A percentile compares a stretch with the other conserved stretches of the same genome.
Conservation (phyloP, 2,888 invertebrate genomes). For the Tricholauxania praeusta region DNA sequence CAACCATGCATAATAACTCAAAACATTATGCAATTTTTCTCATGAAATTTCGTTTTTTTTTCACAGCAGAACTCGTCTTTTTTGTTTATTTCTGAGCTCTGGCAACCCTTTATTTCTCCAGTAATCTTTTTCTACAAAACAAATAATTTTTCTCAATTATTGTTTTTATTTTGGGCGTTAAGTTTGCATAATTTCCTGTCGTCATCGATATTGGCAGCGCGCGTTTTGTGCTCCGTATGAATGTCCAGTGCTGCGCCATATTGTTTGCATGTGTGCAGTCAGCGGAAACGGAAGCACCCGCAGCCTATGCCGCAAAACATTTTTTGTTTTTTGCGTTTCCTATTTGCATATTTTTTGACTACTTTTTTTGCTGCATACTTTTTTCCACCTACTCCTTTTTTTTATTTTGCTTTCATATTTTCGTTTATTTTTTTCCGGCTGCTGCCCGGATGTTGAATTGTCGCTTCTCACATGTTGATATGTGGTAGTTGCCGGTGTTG, state of each 20-base stretch:
- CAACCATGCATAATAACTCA: too few relatives aligned
- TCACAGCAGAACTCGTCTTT: too few relatives aligned
- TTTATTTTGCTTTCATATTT: constrained; percentile 1
- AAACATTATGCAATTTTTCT: too few relatives aligned
- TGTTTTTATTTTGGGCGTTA: constrained; percentile 52
- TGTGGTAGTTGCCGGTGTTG: constrained; percentile 9
- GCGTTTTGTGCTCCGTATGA: constrained; percentile 49
- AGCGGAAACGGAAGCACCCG: constrained; percentile 50
- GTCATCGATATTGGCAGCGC: constrained; percentile 55
- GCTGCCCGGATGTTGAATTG: constrained; percentile 33
- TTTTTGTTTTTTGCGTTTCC: constrained; percentile 42
- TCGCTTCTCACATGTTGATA: constrained; percentile 33
- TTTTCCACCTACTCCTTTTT: constrained; percentile 12
- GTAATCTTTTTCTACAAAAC: background rate
- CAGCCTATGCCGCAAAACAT: constrained; percentile 52
- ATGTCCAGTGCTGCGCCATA: constrained; percentile 42
- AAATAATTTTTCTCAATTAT: background rate
- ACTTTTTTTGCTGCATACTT: constrained; percentile 16
- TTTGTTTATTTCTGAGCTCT: background rate
- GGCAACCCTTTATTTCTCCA: background rate
- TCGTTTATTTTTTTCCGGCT: constrained; percentile 4
- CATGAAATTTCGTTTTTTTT: too few relatives aligned
- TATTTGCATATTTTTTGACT: constrained; percentile 24
- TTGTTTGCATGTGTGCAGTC: background rate
- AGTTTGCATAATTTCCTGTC: constrained; percentile 68